A percentile compares a stretch with the other conserved stretches of the same genome.
These are phyloP conservation scores for Leptopilina drosophilae DNA, from an alignment of 2,888 invertebrate genomes.

Conservation along the genomic window DNA sequence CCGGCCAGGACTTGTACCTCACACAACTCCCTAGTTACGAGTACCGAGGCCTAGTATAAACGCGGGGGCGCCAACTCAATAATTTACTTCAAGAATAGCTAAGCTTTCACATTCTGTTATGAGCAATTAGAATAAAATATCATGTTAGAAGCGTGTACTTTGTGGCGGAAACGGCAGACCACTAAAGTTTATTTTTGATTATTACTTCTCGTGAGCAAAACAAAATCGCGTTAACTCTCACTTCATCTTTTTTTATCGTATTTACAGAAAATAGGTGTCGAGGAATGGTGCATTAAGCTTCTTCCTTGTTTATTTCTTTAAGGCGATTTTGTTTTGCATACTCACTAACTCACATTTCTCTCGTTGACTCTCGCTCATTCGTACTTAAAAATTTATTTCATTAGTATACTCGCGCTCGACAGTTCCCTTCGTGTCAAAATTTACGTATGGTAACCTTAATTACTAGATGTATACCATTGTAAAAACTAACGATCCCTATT, in stretches of 20 bases:
- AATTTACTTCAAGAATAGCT: conserved; percentile 32
- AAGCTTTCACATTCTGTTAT: conserved; percentile 38
- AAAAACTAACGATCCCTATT: conserved; percentile 47
- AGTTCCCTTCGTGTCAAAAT: conserved; percentile 37
- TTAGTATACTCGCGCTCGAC: conserved; percentile 20
- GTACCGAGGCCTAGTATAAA: conserved; percentile 76
- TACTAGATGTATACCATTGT: conserved; percentile 51
- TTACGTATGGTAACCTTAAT: conserved; percentile 57
- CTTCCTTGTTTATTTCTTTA: background rate
- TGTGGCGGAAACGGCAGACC: conserved; percentile 44
- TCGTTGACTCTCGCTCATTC: conserved; percentile 45
- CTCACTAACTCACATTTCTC: conserved; percentile 41
- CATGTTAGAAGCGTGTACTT: conserved; percentile 39
- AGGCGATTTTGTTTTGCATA: conserved; percentile 18
- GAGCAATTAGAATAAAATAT: conserved; percentile 46
- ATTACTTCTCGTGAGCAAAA: conserved; percentile 11
- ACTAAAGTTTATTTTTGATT: conserved; percentile 55
- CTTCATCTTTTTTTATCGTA: background rate
- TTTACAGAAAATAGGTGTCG: background rate
- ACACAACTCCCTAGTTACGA: conserved; percentile 78
- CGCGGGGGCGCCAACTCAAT: conserved; percentile 26
- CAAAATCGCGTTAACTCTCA: background rate
- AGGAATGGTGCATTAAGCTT: background rate
- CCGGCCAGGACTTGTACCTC: conserved; percentile 77
- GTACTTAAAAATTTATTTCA: conserved; percentile 1